Percentiles rank a stretch among this genome's conserved stretches.
Conservation (phyloP, 2,888 invertebrate species). For the Diadromus collaris region DNA sequence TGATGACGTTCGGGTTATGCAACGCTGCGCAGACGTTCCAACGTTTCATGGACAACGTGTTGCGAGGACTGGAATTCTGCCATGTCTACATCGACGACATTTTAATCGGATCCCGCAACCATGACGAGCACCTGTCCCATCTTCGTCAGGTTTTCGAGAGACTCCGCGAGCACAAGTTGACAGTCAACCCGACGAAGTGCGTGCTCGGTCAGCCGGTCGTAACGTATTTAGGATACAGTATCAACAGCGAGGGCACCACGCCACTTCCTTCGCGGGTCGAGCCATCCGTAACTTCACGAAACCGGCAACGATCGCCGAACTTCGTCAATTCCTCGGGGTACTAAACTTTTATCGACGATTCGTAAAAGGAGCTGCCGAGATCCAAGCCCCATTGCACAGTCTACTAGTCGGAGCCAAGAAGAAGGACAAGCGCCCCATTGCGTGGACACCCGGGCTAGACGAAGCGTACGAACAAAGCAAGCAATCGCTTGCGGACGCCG, state of each 20-base stretch:
- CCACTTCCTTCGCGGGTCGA: conserved; percentile 20
- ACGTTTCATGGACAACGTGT: conserved; percentile 27
- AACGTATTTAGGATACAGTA: conserved; percentile 9
- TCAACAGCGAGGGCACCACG: not conserved
- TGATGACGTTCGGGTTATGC: conserved; percentile 62
- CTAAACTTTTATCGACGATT: conserved; percentile 51
- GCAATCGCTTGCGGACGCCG: conserved; percentile 26
- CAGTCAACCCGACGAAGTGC: conserved; percentile 26
- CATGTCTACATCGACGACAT: conserved; percentile 41
- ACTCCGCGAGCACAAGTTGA: conserved; percentile 16
- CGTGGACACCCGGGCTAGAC: conserved; percentile 41
- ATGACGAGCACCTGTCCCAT: conserved; percentile 16
- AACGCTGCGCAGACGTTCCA: conserved; percentile 64
- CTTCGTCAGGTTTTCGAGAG: conserved; percentile 11
- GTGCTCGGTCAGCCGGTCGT: conserved; percentile 16
- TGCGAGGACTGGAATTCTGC: conserved; percentile 15
- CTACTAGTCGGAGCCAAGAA: conserved; percentile 30
- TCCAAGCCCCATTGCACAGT: conserved; percentile 24
- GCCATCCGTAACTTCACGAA: conserved; percentile 14
- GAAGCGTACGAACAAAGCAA: conserved; percentile 15
- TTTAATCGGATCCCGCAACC: conserved; percentile 4
- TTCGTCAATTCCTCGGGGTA: conserved; percentile 41
- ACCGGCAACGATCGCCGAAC: conserved; percentile 3
- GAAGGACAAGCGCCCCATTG: conserved; percentile 30
- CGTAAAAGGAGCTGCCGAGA: conserved; percentile 4